These are phyloP conservation scores for Neogobius melanostomus DNA, from an alignment of 2,113 vertebrate genomes.

Conservation along the genomic window DNA sequence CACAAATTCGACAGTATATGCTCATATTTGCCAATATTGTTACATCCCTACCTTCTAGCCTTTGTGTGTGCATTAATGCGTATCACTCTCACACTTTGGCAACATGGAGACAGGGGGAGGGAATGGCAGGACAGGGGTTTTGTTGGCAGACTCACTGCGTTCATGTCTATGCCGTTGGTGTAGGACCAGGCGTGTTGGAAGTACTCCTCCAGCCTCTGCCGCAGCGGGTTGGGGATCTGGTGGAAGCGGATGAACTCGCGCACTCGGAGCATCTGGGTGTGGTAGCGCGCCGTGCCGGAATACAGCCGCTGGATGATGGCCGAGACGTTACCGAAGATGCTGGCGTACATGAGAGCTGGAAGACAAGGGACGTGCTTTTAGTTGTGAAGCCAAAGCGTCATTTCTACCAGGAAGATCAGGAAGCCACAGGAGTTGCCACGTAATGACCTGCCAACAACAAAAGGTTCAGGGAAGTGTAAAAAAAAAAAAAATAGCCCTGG, in stretches of 20 bases:
- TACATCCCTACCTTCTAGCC: constrained; percentile 10
- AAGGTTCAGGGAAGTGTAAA: too few species aligned
- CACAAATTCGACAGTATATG: neutral
- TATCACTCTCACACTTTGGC: constrained; percentile 8
- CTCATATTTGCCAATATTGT: neutral
- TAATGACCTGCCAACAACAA: too few species aligned
- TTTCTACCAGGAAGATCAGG: too few species aligned
- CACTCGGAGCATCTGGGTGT: constrained; percentile 88
- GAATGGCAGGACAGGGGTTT: neutral
- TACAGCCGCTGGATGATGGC: constrained; percentile 91
- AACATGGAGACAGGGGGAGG: neutral
- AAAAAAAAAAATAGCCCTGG: too few species aligned
- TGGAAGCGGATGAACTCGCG: constrained; percentile 86
- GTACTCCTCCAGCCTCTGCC: constrained; percentile 86
- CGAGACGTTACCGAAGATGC: constrained; percentile 89
- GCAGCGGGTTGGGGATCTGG: constrained; percentile 85
- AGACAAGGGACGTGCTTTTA: neutral
- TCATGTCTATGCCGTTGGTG: constrained; percentile 90
- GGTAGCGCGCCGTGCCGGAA: constrained; percentile 87
- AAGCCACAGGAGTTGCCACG: too few species aligned
- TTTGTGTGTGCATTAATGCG: constrained; percentile 31
- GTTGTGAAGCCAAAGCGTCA: too few species aligned
- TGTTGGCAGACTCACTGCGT: constrained; percentile 75
- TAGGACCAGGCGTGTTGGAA: constrained; percentile 90
- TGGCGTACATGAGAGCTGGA: constrained; percentile 89